phyloP scores from a whole-genome alignment of 2,888 invertebrate species.

The Therioaphis trifolii region DNA sequence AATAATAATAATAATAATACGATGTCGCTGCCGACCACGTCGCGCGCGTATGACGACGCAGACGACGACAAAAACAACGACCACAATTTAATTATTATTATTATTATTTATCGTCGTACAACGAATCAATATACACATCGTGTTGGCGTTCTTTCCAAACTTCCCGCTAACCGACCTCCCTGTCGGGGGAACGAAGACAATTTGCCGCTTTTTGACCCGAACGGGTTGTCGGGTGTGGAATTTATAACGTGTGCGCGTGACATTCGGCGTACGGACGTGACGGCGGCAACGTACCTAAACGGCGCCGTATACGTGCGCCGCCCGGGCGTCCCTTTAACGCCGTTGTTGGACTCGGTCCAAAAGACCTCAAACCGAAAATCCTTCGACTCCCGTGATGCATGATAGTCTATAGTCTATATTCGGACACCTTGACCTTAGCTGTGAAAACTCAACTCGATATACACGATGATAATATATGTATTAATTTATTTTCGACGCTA shows the following conservation, averaged over 20 bases:
- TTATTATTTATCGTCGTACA: too few relatives aligned
- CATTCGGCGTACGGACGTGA: too few relatives aligned
- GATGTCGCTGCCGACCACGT: too few relatives aligned
- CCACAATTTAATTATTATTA: too few relatives aligned
- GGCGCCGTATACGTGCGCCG: constrained; percentile 14
- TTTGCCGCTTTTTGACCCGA: not conserved
- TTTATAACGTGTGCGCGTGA: constrained; percentile 15
- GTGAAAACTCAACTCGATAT: constrained; percentile 31
- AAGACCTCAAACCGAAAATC: constrained; percentile 41
- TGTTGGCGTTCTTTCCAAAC: too few relatives aligned
- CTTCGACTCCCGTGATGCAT: not conserved
- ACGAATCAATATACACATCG: too few relatives aligned
- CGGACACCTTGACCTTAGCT: constrained; percentile 59
- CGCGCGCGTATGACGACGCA: too few relatives aligned
- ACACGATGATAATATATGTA: not conserved
- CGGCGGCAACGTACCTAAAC: not conserved
- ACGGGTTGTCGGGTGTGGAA: constrained; percentile 15
- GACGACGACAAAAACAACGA: too few relatives aligned
- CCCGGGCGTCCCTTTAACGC: constrained; percentile 20
- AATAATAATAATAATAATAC: too few relatives aligned
- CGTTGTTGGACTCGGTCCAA: constrained; percentile 39
- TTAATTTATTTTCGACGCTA: constrained; percentile 9
- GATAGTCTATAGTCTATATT: constrained; percentile 20
- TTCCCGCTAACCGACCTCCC: too few relatives aligned
- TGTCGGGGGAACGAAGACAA: not conserved